These are phyloP conservation scores for Apostichopus parvimensis DNA, from an alignment of 35 echinoderm and acorn worm species.

Conservation along the genomic window DNA sequence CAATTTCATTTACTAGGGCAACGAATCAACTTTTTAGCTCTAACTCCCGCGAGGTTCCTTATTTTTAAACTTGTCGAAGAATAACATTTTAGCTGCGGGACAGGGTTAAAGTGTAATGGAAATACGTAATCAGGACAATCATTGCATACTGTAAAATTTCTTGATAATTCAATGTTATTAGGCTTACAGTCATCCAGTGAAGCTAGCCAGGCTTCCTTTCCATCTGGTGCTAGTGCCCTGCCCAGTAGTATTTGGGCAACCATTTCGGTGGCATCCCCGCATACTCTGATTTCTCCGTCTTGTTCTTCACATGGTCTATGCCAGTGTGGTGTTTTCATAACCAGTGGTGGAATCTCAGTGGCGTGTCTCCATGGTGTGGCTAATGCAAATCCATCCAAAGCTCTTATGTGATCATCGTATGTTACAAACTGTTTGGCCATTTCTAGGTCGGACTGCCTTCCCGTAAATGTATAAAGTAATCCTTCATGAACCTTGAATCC, in stretches of 20 bases:
- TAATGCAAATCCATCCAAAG: constrained; percentile 11
- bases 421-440: not conserved
- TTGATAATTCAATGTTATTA: not conserved
- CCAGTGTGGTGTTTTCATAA: not conserved
- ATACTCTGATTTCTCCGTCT: constrained; percentile 12
- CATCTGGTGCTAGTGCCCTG: constrained; percentile 1
- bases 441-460: not conserved
- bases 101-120: constrained; percentile 10
- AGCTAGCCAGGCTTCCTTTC: constrained; percentile 2
- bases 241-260: constrained; percentile 35
- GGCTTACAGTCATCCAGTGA: not conserved
- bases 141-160: constrained; percentile 5
- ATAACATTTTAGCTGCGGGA: not conserved
- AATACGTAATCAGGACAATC: constrained; percentile 11
- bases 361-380: not conserved
- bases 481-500: not conserved
- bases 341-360: not conserved
- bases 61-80: not conserved
- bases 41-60: not conserved
- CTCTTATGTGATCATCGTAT: not conserved
- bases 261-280: constrained; percentile 25
- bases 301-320: constrained; percentile 21
- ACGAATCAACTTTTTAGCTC: too few species aligned
- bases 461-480: not conserved
- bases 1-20: constrained; percentile 17